phyloP scores from a whole-genome alignment of 2,797 vertebrate genomes.

The Neopelma chrysocephalum region DNA sequence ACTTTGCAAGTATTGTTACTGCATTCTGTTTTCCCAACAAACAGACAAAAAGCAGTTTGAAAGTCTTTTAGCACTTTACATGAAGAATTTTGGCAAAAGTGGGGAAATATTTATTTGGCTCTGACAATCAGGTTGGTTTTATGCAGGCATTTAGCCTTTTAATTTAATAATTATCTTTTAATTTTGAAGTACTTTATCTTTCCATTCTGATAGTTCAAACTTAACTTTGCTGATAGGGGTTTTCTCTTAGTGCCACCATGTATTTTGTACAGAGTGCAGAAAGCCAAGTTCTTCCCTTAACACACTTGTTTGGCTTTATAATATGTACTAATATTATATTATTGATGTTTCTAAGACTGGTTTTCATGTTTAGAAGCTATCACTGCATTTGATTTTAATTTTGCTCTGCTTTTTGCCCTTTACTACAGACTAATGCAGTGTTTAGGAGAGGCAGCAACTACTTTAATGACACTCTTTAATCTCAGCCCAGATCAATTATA shows the following conservation, averaged over 20 bases:
- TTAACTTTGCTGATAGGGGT: not conserved
- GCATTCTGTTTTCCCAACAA: not conserved
- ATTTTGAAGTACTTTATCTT: not conserved
- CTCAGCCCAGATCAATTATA: slow-evolving; percentile 21
- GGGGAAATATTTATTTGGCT: not conserved
- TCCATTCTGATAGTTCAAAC: not conserved
- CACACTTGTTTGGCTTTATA: not conserved
- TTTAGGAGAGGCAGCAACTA: not conserved
- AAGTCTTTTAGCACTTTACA: not conserved
- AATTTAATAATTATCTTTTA: not conserved
- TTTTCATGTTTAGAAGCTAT: not conserved
- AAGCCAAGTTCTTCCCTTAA: not conserved
- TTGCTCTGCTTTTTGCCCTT: not conserved
- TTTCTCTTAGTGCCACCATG: not conserved
- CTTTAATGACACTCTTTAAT: slow-evolving; percentile 7
- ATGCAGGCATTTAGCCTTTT: not conserved
- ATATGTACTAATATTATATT: not conserved
- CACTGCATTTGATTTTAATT: slow-evolving; percentile 15
- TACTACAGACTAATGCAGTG: not conserved
- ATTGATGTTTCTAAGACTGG: not conserved
- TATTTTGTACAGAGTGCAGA: not conserved
- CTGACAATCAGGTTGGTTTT: not conserved
- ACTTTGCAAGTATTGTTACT: not conserved
- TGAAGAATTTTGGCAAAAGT: not conserved
- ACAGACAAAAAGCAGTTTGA: not conserved